Evolutionary conservation across 2,888 invertebrate species (phyloP), one percentile per base, ranked within the genome.

Genomic region (Hyalella azteca): DNA sequence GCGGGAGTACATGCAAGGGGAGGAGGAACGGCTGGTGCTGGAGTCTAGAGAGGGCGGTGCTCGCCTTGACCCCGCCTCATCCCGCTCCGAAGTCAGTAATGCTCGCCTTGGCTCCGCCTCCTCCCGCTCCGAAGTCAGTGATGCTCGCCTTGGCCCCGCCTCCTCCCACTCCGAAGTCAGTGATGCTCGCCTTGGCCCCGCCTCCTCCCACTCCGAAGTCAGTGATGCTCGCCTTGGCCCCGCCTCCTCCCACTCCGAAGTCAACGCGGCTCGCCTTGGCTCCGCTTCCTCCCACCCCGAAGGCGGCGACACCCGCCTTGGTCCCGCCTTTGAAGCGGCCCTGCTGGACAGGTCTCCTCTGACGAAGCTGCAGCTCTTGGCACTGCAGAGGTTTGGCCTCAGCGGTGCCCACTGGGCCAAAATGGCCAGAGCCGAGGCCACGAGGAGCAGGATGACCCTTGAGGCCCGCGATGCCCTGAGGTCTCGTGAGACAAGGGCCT

Each of bases 1-100:
- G 2, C 91, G 94, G 85, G 93, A 86, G 84, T 85, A 85, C 85
- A 36, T 78, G 85, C 66, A 86, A 83, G 80, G 86, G 54, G 77
- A 86, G 84, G 80, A 86, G 48, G 81, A 81, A 11, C 80, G 80
- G 9, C n/a, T 77, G 15, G 73, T 66, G 3, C n/a, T 19, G 29
- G 32, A 39, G 45, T 13, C 39, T 13, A 48, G 49, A 7, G 36
- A 45, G 40, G 41, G 32, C n/a, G 40, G 32, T 15, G 40, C 39
- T 26, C 41, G 40, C 13, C 49, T 5, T 29, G 45, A 29, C 45
- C 29, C n/a, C 15, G 41, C 54, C 15, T 15, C n/a, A 40, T 41
- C 29, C 15, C 40, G 22, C 45, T 19, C 73, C 45, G 41, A 15
- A 22, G 26, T n/a, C 54, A n/a, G n/a, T 22, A 26, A 54, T 7